phyloP scores from a whole-genome alignment of 2,113 vertebrate species.

The Gnathonemus longibarbis region DNA sequence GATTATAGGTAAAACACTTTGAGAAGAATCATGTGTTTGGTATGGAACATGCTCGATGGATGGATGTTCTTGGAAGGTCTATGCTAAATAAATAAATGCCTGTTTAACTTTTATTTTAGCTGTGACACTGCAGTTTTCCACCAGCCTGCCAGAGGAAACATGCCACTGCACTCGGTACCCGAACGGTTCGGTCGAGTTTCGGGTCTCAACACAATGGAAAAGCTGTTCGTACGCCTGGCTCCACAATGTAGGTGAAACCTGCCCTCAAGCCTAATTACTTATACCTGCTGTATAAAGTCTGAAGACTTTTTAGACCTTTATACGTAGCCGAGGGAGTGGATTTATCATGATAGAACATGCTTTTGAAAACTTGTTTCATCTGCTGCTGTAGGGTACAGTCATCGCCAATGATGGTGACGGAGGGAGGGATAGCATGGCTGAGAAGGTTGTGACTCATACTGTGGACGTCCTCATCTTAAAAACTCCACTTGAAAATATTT shows the following conservation, averaged over 20 bases:
- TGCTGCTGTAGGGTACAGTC: background rate
- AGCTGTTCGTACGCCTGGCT: rapidly evolving
- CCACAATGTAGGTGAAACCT: background rate
- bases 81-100: background rate
- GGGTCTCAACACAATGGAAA: background rate
- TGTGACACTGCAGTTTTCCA: background rate
- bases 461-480: background rate
- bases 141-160: background rate
- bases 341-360: background rate
- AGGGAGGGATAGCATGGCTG: rapidly evolving
- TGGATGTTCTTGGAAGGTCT: background rate
- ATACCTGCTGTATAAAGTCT: background rate
- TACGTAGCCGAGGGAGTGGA: background rate
- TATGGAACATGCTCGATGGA: background rate
- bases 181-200: background rate
- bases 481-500: background rate
- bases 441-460: background rate
- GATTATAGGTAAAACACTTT: too few relatives aligned
- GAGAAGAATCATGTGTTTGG: too few relatives aligned
- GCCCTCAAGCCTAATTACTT: background rate
- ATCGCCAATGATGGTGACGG: background rate
- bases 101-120: background rate
- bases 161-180: background rate
- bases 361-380: too few relatives aligned
- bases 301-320: background rate